Percentiles rank a stretch among this genome's conserved stretches.
Evolutionary conservation across 2,113 vertebrate genomes (phyloP).

Genomic region (Lates calcarifer): DNA sequence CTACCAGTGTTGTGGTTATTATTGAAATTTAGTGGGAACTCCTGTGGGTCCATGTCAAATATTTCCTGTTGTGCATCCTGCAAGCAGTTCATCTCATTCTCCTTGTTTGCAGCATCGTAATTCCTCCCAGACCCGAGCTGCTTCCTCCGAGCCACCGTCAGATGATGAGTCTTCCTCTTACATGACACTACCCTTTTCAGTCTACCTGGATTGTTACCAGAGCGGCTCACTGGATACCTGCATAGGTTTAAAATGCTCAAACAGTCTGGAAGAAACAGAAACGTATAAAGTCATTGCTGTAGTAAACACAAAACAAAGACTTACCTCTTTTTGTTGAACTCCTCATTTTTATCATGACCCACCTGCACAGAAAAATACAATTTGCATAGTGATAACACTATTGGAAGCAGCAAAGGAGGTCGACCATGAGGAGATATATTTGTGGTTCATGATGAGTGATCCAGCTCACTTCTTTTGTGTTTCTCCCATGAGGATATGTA

Average conservation of each 20-base stretch:
- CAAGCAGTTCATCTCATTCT: constrained; percentile 88
- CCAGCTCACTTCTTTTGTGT: constrained; percentile 68
- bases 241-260: background rate
- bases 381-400: background rate
- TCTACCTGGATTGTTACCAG: constrained; percentile 67
- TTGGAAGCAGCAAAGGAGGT: background rate
- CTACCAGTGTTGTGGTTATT: constrained; percentile 86
- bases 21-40: constrained; percentile 82
- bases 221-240: constrained; percentile 70
- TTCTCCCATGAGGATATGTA: constrained; percentile 85
- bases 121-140: constrained; percentile 65
- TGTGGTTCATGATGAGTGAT: constrained; percentile 6
- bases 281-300: background rate
- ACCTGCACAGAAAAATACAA: constrained; percentile 48
- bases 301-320: background rate
- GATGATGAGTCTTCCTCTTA: constrained; percentile 81
- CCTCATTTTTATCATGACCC: constrained; percentile 66
- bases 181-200: constrained; percentile 79
- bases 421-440: background rate
- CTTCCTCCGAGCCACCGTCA: constrained; percentile 70
- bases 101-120: constrained; percentile 91
- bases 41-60: constrained; percentile 81
- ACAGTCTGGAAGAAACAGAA: background rate
- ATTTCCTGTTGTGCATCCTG: constrained; percentile 84
- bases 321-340: constrained; percentile 71